These are phyloP conservation scores for Sebastes baramenuke DNA, from an alignment of 2,797 vertebrate species.

Conservation along the genomic window DNA sequence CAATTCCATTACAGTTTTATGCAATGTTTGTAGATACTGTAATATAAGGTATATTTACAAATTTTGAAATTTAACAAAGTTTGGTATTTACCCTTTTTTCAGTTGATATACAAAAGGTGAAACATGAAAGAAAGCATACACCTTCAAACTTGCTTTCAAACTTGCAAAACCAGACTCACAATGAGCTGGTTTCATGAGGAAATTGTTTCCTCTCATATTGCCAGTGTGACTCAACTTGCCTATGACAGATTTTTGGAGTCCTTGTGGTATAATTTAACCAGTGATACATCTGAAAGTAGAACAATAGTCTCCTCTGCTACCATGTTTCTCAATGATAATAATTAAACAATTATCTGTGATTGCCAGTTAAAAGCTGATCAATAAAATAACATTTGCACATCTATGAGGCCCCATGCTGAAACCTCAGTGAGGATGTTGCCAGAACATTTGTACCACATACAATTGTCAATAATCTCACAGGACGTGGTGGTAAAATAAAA, in stretches of 20 bases:
- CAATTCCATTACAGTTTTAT: not conserved
- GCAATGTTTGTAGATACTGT: not conserved
- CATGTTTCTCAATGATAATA: not conserved
- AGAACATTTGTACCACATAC: not conserved
- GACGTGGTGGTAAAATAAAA: not conserved
- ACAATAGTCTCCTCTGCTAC: not conserved
- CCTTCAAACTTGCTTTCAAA: not conserved
- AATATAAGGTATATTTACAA: not conserved
- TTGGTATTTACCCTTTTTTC: not conserved
- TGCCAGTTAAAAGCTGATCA: not conserved
- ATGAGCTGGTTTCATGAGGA: not conserved
- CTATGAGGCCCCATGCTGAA: not conserved
- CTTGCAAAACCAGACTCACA: not conserved
- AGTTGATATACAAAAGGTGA: not conserved
- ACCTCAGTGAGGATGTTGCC: not conserved
- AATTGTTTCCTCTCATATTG: not conserved
- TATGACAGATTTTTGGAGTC: not conserved
- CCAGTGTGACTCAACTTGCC: not conserved
- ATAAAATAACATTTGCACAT: not conserved
- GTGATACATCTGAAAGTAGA: not conserved
- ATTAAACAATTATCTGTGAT: not conserved
- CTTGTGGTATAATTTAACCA: conserved; percentile 9
- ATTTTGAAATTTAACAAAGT: not conserved
- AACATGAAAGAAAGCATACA: not conserved
- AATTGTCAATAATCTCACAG: not conserved